Evolutionary conservation across 2,797 vertebrate species (phyloP), one percentile per base, ranked within the genome.

Genomic region (Phalloptychus januarius): DNA sequence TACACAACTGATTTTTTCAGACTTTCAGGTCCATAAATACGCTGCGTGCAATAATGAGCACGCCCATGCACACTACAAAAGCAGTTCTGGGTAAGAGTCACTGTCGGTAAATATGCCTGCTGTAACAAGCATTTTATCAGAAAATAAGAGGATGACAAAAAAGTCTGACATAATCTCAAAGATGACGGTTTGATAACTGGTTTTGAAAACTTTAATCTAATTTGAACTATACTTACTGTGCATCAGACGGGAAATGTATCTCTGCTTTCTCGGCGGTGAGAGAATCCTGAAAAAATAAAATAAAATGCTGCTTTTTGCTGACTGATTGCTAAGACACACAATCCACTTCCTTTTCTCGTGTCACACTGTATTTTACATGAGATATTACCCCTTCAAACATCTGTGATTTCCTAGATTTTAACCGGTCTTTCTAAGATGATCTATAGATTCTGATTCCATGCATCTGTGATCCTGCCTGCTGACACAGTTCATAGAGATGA

Each of bases 401-500:
- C 76, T 54, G 7, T 40, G 79, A 77, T 31, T 36, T 84, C 69
- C 20, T 45, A 72, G 79, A 77, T 76, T 75, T 58, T 18, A 48
- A 38, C 50, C 1, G 48, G 38, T 28, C 79, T 75, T 77, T 75
- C 76, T 80, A 74, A 87, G 86, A 77, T 86, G 86, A 91, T 90
- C 82, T 82, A 85, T 82, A n/a, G 63, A 88, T 72, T 79, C 78
- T 67, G 70, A 65, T 71, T 75, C 42, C 86, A 88, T 75, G 88
- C 87, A 81, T 89, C 88, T 78, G 79, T 78, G 82, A 87, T 75
- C 86, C 79, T 75, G 76, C 70, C 38, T 52, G 50, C 82, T 82
- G 31, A 85, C 81, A 78, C 73, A 83, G 75, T 72, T 87, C 42
- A 89, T 82, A 65, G 56, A 86, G 85, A 88, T 78, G 76, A 88